Evolutionary conservation across 2,888 invertebrate species (phyloP).

Genomic region (Crocallis elinguaria): DNA sequence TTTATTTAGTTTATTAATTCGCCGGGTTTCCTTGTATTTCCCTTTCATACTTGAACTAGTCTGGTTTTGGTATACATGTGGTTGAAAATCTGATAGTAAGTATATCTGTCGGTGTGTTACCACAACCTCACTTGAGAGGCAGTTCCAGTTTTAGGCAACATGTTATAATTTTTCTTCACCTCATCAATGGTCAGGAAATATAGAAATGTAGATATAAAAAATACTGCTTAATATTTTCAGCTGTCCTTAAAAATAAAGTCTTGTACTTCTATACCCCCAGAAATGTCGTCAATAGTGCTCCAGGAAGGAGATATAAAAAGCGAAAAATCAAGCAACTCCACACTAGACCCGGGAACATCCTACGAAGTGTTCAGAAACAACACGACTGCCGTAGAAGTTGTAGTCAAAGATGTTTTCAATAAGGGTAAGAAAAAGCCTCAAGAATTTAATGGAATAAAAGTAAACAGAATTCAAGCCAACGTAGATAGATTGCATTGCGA

Average conservation of each 20-base stretch:
- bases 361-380: conserved; percentile 70
- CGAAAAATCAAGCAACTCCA: conserved; percentile 6
- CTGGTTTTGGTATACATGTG: too few species aligned
- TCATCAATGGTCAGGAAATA: too few species aligned
- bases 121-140: too few species aligned
- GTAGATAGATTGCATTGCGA: conserved; percentile 53
- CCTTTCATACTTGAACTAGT: too few species aligned
- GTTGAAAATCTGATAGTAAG: too few species aligned
- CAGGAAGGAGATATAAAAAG: conserved; percentile 23
- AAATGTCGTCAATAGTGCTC: conserved; percentile 34
- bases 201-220: too few species aligned
- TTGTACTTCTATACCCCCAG: conserved; percentile 14
- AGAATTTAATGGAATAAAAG: conserved; percentile 31
- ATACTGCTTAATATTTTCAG: not conserved
- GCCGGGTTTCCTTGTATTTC: too few species aligned
- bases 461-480: conserved; percentile 48
- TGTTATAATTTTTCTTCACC: too few species aligned
- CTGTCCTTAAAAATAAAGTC: not conserved
- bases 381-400: conserved; percentile 69
- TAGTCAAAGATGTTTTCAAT: conserved; percentile 63
- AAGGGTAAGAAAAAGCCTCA: conserved; percentile 38
- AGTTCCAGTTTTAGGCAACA: too few species aligned
- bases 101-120: too few species aligned
- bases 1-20: too few species aligned
- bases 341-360: conserved; percentile 45